Percentiles rank a stretch among this genome's conserved stretches.
These are phyloP conservation scores for Autographa pulchrina DNA, from an alignment of 2,888 invertebrate genomes.

Conservation along the genomic window DNA sequence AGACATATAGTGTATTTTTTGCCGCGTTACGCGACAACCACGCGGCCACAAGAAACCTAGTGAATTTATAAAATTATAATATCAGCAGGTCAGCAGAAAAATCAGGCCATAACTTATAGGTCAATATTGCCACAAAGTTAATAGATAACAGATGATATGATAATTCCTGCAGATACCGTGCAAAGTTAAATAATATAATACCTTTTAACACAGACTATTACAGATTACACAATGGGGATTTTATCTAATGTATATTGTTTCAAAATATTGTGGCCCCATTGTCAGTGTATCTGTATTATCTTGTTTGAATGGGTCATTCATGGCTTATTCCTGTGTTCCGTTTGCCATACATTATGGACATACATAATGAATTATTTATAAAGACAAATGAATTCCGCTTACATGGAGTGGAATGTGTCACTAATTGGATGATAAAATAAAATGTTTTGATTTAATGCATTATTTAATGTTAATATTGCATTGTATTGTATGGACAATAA, in stretches of 20 bases:
- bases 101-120: not conserved
- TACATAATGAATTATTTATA: slow-evolving; percentile 36
- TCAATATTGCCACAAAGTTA: not conserved
- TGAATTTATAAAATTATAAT: too few relatives aligned
- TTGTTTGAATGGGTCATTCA: slow-evolving; percentile 43
- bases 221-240: slow-evolving; percentile 15
- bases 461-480: slow-evolving; percentile 21
- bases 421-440: slow-evolving; percentile 28
- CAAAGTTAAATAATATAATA: slow-evolving; percentile 17
- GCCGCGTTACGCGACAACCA: too few relatives aligned
- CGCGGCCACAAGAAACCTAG: too few relatives aligned
- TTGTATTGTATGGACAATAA: slow-evolving; percentile 8
- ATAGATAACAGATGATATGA: not conserved
- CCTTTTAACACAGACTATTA: slow-evolving; percentile 16
- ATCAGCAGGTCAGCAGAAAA: not conserved
- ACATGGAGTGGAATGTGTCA: slow-evolving; percentile 15
- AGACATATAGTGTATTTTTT: too few relatives aligned
- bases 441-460: slow-evolving; percentile 15
- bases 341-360: slow-evolving; percentile 17
- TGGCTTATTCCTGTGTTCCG: slow-evolving; percentile 40
- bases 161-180: slow-evolving; percentile 9
- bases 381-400: slow-evolving; percentile 28
- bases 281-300: slow-evolving; percentile 32
- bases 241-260: slow-evolving; percentile 41
- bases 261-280: slow-evolving; percentile 30